A percentile compares a stretch with the other conserved stretches of the same genome.
These are phyloP conservation scores for Peromyscus nudipes DNA, from an alignment of 2,797 vertebrate genomes.

Conservation along the genomic window DNA sequence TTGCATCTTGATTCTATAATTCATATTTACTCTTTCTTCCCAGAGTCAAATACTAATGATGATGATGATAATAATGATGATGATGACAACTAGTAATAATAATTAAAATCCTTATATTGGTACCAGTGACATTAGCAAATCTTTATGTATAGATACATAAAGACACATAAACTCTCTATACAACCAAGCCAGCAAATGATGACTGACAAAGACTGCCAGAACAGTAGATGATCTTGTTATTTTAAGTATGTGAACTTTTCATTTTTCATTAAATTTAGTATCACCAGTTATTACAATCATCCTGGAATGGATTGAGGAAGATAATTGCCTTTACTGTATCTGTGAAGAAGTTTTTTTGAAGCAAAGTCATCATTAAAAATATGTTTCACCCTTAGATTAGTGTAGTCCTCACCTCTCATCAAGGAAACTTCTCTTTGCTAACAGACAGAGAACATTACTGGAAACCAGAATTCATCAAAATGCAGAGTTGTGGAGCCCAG, in stretches of 20 bases:
- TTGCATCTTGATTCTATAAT: background rate
- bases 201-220: background rate
- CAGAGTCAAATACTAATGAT: background rate
- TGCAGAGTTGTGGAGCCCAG: background rate
- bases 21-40: background rate
- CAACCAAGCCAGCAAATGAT: background rate
- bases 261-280: constrained; percentile 24
- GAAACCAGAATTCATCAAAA: background rate
- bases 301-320: background rate
- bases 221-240: background rate
- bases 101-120: background rate
- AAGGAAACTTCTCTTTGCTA: background rate
- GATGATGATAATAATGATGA: background rate
- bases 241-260: constrained; percentile 7
- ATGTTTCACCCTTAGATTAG: background rate
- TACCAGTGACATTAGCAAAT: background rate
- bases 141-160: background rate
- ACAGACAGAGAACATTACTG: background rate
- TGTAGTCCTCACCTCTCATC: background rate
- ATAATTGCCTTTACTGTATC: constrained; percentile 22
- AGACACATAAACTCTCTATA: background rate
- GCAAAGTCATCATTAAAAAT: constrained; percentile 56
- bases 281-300: background rate
- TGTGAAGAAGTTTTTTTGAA: constrained; percentile 48
- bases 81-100: background rate